These are phyloP conservation scores for Harpalus rubripes DNA, from an alignment of 2,888 invertebrate genomes.

Conservation along the genomic window DNA sequence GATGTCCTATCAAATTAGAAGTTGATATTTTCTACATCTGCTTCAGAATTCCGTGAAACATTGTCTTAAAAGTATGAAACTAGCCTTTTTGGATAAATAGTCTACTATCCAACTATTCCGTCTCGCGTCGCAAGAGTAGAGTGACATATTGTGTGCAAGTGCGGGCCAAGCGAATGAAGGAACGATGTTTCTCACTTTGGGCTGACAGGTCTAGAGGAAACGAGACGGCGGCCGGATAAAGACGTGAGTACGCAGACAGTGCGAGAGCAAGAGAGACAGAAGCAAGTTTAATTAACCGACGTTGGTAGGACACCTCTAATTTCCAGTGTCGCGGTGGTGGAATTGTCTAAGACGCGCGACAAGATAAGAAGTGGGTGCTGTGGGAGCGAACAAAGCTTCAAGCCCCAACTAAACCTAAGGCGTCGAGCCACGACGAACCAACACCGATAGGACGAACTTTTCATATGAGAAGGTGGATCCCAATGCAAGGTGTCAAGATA, in stretches of 20 bases:
- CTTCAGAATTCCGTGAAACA: too few species aligned
- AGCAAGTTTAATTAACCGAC: constrained; percentile 70
- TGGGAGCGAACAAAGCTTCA: constrained; percentile 46
- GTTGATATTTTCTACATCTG: too few species aligned
- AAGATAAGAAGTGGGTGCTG: constrained; percentile 49
- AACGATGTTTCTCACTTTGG: constrained; percentile 65
- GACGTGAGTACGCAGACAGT: constrained; percentile 56
- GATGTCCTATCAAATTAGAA: too few species aligned
- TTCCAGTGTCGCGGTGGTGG: constrained; percentile 69
- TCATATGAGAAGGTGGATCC: background rate
- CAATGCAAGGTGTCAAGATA: too few species aligned
- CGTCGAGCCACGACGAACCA: constrained; percentile 15
- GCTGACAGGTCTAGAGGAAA: constrained; percentile 55
- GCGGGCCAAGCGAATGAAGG: constrained; percentile 43
- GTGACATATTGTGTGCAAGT: constrained; percentile 56
- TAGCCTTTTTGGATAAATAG: background rate
- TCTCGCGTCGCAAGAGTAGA: background rate
- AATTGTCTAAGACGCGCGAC: constrained; percentile 59
- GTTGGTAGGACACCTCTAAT: constrained; percentile 70
- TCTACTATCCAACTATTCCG: background rate
- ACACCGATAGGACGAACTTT: background rate
- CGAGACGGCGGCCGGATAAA: constrained; percentile 14
- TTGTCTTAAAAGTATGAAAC: too few species aligned
- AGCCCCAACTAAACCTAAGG: constrained; percentile 23
- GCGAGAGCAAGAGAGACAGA: constrained; percentile 71